These are phyloP conservation scores for Artibeus lituratus DNA, from an alignment of 2,797 vertebrate genomes.

Conservation along the genomic window DNA sequence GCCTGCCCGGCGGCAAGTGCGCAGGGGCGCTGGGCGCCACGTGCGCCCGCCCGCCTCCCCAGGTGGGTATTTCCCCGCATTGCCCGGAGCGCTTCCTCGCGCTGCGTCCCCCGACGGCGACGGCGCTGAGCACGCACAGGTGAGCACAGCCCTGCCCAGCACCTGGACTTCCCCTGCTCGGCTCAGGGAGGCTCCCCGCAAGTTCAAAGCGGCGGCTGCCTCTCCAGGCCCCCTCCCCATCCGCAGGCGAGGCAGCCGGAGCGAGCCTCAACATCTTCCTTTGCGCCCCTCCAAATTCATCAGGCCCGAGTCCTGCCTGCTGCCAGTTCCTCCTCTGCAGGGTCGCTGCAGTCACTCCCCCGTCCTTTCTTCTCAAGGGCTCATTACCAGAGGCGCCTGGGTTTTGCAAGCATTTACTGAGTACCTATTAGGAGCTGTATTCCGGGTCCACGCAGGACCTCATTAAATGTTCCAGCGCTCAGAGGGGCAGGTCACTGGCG, in stretches of 20 bases:
- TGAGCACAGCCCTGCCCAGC: slow-evolving; percentile 45
- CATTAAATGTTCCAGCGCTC: neutral
- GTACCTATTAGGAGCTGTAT: neutral
- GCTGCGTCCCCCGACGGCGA: neutral
- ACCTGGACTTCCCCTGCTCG: slow-evolving; percentile 52
- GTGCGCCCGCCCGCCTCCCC: neutral
- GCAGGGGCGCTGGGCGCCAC: neutral
- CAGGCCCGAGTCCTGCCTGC: neutral
- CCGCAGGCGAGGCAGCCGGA: neutral
- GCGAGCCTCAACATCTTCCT: slow-evolving; percentile 56
- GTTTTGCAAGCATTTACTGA: neutral
- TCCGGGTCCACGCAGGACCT: neutral
- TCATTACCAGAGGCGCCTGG: neutral
- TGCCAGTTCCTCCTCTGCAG: neutral
- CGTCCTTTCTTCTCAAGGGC: neutral
- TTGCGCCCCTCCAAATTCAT: neutral
- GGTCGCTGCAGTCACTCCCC: neutral
- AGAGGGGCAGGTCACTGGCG: neutral
- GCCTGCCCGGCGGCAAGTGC: neutral
- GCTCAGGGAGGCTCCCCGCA: slow-evolving; percentile 8
- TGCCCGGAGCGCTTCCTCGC: slow-evolving; percentile 7
- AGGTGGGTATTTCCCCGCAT: slow-evolving; percentile 46
- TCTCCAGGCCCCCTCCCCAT: neutral
- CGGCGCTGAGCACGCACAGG: slow-evolving; percentile 5
- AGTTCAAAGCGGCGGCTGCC: slow-evolving; percentile 65